Evolutionary conservation across 2,888 invertebrate genomes (phyloP), one percentile per base, ranked within the genome.

Genomic region (Cordylochernes scorpioides): DNA sequence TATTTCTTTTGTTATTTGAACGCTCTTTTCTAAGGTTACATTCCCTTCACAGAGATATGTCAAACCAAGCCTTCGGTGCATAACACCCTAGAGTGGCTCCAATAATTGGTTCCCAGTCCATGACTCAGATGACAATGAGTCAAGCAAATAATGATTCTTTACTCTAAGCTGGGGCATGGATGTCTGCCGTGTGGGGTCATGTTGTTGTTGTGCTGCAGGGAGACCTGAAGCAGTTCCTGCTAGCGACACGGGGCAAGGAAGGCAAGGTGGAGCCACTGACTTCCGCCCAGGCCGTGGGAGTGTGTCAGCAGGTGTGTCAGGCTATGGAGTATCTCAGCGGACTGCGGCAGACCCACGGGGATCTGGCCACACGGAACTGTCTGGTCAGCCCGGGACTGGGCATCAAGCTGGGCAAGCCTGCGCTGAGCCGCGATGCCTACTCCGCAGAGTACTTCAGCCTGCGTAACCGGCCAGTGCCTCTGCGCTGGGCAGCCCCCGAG

Each of bases 301-400:
- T 59, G 44, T 53, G 54, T 34, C 49, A 49, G 32, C 75, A 86
- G 48, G 64, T 82, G 17, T 74, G 77, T 1, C 58, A 66, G 3
- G 88, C 71, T 18, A 65, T 78, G 65, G 74, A 77, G 48, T 67
- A 73, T 42, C 53, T 78, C 29, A 62, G 73, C 44, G 58, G 71
- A 45, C 55, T 66, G 43, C 60, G 84, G 26, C 62, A 71, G 43
- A 69, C 77, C n/a, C 86, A 86, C 53, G 68, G 71, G 46, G 88
- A 91, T 56, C 62, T 91, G 43, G 80, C 86, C 2, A 71, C 84
- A 0, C 65, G 88, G 10, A 88, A 88, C 57, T 77, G 86, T 49
- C 59, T 86, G 34, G 70, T 88, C 34, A 70, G 77, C 0, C 51
- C 55, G 15, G 71, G 74, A 15, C 61, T 86, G 17, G 64, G 67